Conservation (phyloP, 2,888 invertebrate species). For the Cheilosia impressa region DNA sequence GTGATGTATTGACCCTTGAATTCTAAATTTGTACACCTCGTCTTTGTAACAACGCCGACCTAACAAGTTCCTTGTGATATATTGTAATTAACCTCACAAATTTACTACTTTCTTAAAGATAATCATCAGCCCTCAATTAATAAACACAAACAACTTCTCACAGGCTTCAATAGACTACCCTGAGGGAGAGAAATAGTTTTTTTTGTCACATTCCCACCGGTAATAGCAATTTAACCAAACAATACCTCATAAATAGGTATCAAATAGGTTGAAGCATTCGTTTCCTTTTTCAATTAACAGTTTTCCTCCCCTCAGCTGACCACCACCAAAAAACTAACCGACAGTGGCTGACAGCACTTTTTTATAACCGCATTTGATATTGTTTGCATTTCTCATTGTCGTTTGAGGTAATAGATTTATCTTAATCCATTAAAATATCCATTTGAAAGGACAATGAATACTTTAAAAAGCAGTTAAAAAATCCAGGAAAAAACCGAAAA, state of each 20-base stretch:
- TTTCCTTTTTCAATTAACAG: constrained; percentile 36
- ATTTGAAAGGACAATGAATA: not conserved
- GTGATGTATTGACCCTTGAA: not conserved
- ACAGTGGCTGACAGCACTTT: constrained; percentile 27
- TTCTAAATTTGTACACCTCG: not conserved
- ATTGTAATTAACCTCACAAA: not conserved
- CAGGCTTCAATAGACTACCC: not conserved
- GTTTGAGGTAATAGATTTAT: constrained; percentile 6
- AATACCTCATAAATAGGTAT: not conserved
- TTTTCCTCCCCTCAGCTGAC: constrained; percentile 20
- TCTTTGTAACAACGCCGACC: not conserved
- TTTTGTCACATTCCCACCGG: constrained; percentile 6
- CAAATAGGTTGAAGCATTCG: not conserved
- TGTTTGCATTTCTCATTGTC: constrained; percentile 32
- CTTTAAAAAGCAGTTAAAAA: not conserved
- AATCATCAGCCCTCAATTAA: constrained; percentile 9
- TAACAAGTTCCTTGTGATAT: not conserved
- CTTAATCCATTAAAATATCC: constrained; percentile 15
- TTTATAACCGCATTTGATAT: constrained; percentile 7
- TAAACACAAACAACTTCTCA: not conserved
- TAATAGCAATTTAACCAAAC: constrained; percentile 3
- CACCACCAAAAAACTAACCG: constrained; percentile 15
- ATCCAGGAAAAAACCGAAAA: not conserved
- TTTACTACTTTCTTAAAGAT: not conserved
- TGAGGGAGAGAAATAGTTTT: not conserved